phyloP scores from a whole-genome alignment of 2,888 invertebrate species.

The Reticulitermes lucifugus region DNA sequence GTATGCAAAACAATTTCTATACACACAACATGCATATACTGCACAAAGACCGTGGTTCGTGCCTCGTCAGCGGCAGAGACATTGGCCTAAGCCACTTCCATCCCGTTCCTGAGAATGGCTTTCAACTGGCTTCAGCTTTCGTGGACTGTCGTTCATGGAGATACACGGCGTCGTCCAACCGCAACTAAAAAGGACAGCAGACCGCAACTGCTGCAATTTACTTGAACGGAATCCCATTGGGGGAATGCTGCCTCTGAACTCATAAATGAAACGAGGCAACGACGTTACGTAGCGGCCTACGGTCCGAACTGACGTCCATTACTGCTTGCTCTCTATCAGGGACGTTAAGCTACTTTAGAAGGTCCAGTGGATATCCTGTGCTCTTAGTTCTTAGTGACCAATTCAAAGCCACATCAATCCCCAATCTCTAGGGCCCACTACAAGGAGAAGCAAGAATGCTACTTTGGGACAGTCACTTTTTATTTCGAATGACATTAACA shows the following conservation, averaged over 20 bases:
- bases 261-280: background rate
- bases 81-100: too few species aligned
- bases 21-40: too few species aligned
- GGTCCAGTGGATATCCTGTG: background rate
- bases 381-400: background rate
- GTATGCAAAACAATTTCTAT: too few species aligned
- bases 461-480: too few species aligned
- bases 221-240: background rate
- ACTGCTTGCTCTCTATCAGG: background rate
- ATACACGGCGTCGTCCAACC: background rate
- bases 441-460: too few species aligned
- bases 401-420: too few species aligned
- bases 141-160: background rate
- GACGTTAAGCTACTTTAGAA: background rate
- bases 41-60: too few species aligned
- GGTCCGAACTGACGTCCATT: background rate
- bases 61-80: too few species aligned
- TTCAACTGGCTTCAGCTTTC: background rate
- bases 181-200: background rate
- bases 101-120: too few species aligned
- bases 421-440: too few species aligned
- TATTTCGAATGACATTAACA: too few species aligned
- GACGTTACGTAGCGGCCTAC: background rate
- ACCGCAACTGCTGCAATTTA: background rate
- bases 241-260: background rate